Evolutionary conservation across 2,113 vertebrate species (phyloP).

Genomic region (Tetrax tetrax): DNA sequence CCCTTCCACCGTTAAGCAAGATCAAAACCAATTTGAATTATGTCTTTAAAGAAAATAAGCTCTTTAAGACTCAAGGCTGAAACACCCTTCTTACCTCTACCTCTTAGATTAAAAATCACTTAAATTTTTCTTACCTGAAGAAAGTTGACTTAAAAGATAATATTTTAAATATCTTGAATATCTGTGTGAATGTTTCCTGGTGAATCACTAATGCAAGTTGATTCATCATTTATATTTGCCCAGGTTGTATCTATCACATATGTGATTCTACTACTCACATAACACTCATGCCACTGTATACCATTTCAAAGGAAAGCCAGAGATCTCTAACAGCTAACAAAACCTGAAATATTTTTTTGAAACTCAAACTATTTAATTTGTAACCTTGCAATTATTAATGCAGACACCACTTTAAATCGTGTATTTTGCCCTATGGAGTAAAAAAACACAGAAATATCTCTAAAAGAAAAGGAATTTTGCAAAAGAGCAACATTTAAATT

Average conservation of each 20-base stretch:
- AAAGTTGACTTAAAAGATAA: neutral
- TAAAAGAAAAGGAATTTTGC: neutral
- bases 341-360: neutral
- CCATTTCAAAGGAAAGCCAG: neutral
- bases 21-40: neutral
- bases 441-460: neutral
- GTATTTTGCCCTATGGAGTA: neutral
- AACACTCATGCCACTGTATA: neutral
- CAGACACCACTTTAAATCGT: neutral
- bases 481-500: neutral
- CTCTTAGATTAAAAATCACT: neutral
- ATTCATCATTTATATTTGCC: neutral
- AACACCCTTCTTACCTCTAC: neutral
- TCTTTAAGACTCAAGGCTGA: neutral
- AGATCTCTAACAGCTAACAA: neutral
- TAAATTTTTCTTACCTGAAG: neutral
- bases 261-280: neutral
- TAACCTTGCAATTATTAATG: neutral
- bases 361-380: neutral
- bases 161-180: neutral
- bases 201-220: neutral
- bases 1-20: neutral
- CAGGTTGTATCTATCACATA: neutral
- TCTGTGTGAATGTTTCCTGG: neutral
- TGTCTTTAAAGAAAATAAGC: neutral